Evolutionary conservation across 2,888 invertebrate genomes (phyloP).

Genomic region (Xylophagus ater): DNA sequence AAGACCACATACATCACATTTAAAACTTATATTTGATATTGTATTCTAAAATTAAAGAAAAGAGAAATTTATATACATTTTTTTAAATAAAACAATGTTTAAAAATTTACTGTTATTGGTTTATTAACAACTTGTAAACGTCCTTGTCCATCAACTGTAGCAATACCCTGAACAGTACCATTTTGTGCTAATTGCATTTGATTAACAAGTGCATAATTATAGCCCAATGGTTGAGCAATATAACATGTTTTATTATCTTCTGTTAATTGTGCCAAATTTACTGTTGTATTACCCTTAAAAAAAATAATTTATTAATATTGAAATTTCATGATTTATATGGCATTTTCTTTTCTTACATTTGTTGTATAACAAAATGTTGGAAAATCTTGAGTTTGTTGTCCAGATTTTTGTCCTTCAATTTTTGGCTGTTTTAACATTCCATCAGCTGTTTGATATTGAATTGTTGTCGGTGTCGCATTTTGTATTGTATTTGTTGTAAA

Average conservation of each 20-base stretch:
- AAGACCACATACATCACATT: conserved; percentile 77
- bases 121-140: conserved; percentile 39
- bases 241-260: conserved; percentile 62
- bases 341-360: conserved; percentile 13
- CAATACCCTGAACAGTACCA: conserved; percentile 39
- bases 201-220: conserved; percentile 72
- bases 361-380: conserved; percentile 60
- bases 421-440: conserved; percentile 50
- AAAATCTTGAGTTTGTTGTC: conserved; percentile 44
- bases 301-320: conserved; percentile 3
- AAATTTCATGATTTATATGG: conserved; percentile 1
- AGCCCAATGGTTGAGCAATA: conserved; percentile 60
- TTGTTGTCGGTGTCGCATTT: conserved; percentile 48
- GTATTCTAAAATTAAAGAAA: conserved; percentile 47
- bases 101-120: conserved; percentile 28
- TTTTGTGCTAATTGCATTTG: conserved; percentile 71
- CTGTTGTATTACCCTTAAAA: conserved; percentile 46
- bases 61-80: conserved; percentile 3
- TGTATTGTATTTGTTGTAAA: conserved; percentile 51
- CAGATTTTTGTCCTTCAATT: conserved; percentile 45
- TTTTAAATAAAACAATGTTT: not conserved
- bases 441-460: conserved; percentile 58
- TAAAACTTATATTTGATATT: conserved; percentile 72
- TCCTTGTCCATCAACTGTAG: conserved; percentile 38
- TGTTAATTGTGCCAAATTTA: conserved; percentile 56